Evolutionary conservation across 2,113 vertebrate species (phyloP), one percentile per base, ranked within the genome.

Genomic region (Mus musculus): DNA sequence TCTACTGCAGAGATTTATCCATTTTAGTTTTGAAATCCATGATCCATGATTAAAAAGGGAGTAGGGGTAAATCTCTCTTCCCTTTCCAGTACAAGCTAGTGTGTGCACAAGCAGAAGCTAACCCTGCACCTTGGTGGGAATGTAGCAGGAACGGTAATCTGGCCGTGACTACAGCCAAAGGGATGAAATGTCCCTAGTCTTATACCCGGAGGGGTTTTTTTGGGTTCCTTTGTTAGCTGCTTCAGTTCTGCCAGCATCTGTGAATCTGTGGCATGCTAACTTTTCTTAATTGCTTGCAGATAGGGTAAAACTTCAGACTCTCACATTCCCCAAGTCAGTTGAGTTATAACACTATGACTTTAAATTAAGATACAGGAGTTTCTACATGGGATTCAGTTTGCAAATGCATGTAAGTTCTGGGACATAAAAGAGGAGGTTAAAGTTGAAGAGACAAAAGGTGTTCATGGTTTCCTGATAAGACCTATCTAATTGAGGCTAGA

Each of bases 381-480:
- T 89, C 52, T 13, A 2, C 8, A 77, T 67, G 39, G 72, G 72
- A 63, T 73, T 36, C 28, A 63, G 0, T 39, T 78, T 86, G 33
- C 39, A 88, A 42, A 33, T 59, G 63, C 52, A 1, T 76, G 0
- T 69, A 69, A 49, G 2, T 92, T 65, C 61, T 94, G 49, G 9
- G 56, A 42, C 54, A 76, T 11, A 20, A 24, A 59, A 26, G 49
- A 16, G 6, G 33, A 71, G 14, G 19, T 76, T 36, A 67, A 73
- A 92, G 67, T 33, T 82, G 71, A 93, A 42, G 52, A 82, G 42
- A 30, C n/a, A 65, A 95, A 93, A 75, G 61, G 14, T 39, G 54
- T 95, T 39, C 30, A 65, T 95, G 36, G 87, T 89, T 96, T 95
- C 63, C 78, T 93, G 20, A 59, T 76, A 52, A 82, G 28, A 22